These are phyloP conservation scores for Mylabris sibirica DNA, from an alignment of 2,888 invertebrate species.

Conservation along the genomic window DNA sequence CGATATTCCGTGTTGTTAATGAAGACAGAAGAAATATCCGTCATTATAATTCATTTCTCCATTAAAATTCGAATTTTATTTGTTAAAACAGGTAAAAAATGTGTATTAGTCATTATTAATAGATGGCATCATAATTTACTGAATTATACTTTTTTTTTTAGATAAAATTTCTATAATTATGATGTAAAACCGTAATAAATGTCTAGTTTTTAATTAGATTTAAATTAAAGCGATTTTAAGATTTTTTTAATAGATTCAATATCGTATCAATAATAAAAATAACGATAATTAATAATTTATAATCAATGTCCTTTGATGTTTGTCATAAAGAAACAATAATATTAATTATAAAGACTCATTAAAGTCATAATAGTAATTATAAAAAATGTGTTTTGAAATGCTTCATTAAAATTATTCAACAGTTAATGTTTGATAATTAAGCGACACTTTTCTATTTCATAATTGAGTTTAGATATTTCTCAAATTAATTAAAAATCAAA, in stretches of 20 bases:
- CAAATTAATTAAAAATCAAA: neutral
- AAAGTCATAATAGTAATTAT: neutral
- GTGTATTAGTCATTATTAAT: neutral
- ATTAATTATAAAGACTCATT: neutral
- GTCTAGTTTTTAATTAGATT: too few species aligned
- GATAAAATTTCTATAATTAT: too few species aligned
- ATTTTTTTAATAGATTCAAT: neutral
- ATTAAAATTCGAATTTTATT: slow-evolving; percentile 1
- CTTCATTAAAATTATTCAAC: neutral
- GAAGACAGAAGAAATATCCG: neutral
- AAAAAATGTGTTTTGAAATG: slow-evolving; percentile 5
- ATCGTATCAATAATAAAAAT: neutral
- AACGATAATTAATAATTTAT: neutral
- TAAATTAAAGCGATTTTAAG: neutral
- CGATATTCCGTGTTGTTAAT: slow-evolving; percentile 4
- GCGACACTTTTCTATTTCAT: neutral
- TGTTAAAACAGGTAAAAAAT: neutral
- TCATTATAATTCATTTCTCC: neutral
- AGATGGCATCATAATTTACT: neutral
- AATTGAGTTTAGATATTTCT: neutral
- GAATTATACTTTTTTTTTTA: neutral
- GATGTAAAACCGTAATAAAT: too few species aligned
- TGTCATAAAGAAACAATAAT: neutral
- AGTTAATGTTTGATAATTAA: neutral
- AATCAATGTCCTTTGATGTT: neutral